Evolutionary conservation across 1,140 invertebrate genomes (phyloP), one percentile per base, ranked within the genome.

Genomic region (Onthophagus taurus): DNA sequence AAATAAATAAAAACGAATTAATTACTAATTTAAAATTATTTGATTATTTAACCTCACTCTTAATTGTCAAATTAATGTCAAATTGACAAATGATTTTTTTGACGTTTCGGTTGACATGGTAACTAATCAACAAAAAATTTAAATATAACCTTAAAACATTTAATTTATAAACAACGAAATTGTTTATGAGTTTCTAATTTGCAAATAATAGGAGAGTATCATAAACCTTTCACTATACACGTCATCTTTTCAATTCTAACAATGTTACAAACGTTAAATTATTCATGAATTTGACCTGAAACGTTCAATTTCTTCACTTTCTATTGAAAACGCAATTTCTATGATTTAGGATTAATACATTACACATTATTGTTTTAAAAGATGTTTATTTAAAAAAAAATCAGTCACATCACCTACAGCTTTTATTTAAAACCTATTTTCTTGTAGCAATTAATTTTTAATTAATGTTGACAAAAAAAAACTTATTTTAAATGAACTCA

Each of bases 401-500:
- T 31, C 29, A n/a, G 13, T 29, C 13, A 16, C 19, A 37, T 13
- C 17, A 37, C 14, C 13, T 7, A 8, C 7, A 21, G 14, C 20
- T 9, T 37, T 20, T 13, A 20, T 12, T 6, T 12, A 2, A 23
- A 21, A 37, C 24, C 11, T 21, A 37, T 6, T 20, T 11, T 37
- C 11, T 37, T 6, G n/a, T 14, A 33, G n/a, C n/a, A n/a, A n/a
- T n/a, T n/a, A n/a, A n/a, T n/a, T n/a, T n/a, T n/a, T 9, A 37
- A 23, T 37, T 20, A 37, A 21, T 21, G 35, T 13, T 37, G 24
- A 21, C 19, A 18, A 9, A 16, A 17, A 37, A 13, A 11, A 23
- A 37, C 20, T 37, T 37, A 37, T 37, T 4, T 37, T 21, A 18
- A 37, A n/a, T 21, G 18, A 21, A n/a, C 12, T 37, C 11, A 20